Evolutionary conservation across 1,140 invertebrate genomes (phyloP).

Genomic region (Drosophila tsacasi): DNA sequence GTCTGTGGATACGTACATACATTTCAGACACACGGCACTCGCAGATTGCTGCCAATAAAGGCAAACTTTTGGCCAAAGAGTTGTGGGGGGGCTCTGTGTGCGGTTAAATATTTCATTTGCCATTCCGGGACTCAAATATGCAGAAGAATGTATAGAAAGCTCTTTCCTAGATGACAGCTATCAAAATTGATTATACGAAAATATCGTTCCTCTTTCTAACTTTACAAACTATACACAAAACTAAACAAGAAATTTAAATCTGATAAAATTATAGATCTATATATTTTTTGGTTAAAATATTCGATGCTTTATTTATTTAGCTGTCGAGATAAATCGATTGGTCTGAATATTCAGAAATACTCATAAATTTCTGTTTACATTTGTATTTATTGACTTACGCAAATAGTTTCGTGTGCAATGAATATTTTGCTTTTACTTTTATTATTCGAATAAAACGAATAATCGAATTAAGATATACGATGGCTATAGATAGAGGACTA

Average conservation of each 20-base stretch:
- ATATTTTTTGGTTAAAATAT: neutral
- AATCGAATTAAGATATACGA: neutral
- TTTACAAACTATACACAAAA: neutral
- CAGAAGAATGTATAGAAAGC: constrained; percentile 29
- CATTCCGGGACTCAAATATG: constrained; percentile 21
- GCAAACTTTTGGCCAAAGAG: constrained; percentile 35
- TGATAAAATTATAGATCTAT: neutral
- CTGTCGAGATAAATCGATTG: neutral
- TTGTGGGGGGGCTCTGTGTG: constrained; percentile 9
- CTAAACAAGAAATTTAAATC: neutral
- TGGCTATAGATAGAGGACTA: no score
- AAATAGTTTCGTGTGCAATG: neutral
- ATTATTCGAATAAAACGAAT: neutral
- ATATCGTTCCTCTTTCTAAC: neutral
- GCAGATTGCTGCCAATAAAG: constrained; percentile 55
- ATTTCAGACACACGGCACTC: constrained; percentile 22
- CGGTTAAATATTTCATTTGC: constrained; percentile 45
- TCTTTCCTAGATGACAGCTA: constrained; percentile 7
- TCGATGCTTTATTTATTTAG: constrained; percentile 17
- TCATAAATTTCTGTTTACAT: constrained; percentile 18
- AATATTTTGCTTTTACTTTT: neutral
- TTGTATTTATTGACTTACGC: neutral
- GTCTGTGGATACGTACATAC: constrained; percentile 7
- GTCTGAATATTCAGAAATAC: neutral
- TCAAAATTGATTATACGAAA: constrained; percentile 2